These are phyloP conservation scores for Kradibia gibbosae DNA, from an alignment of 1,140 invertebrate species.

Conservation along the genomic window DNA sequence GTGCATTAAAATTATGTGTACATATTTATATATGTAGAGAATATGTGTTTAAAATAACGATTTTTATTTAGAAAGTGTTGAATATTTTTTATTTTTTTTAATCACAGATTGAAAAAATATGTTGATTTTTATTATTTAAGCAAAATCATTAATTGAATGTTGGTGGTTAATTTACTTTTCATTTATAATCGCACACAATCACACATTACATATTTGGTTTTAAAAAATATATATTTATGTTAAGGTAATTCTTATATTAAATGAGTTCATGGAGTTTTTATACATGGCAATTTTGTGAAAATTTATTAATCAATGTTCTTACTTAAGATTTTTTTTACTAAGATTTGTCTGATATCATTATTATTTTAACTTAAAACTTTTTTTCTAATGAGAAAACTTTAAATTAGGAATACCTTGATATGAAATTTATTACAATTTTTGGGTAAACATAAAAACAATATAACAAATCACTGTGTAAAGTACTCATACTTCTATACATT, in stretches of 20 bases:
- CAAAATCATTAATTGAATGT: slow-evolving; percentile 19
- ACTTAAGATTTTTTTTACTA: too few relatives aligned
- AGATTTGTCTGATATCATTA: too few relatives aligned
- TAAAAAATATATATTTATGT: slow-evolving; percentile 16
- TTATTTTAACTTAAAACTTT: too few relatives aligned
- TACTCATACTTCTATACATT: slow-evolving; percentile 24
- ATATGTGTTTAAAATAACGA: slow-evolving; percentile 33
- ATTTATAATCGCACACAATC: slow-evolving; percentile 1
- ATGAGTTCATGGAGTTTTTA: not conserved
- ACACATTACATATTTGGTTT: slow-evolving; percentile 22
- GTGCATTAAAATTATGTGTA: slow-evolving; percentile 39
- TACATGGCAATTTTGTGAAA: too few relatives aligned
- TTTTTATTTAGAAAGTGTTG: slow-evolving; percentile 37
- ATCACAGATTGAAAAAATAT: not conserved
- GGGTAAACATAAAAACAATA: slow-evolving; percentile 17
- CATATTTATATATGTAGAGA: slow-evolving; percentile 38
- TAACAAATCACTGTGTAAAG: slow-evolving; percentile 30
- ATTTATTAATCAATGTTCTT: too few relatives aligned
- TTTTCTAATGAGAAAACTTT: too few relatives aligned
- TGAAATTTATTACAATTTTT: slow-evolving; percentile 9
- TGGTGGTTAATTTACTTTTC: slow-evolving; percentile 2
- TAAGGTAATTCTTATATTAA: slow-evolving; percentile 36
- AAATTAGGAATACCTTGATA: slow-evolving; percentile 26
- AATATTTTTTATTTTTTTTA: slow-evolving; percentile 10
- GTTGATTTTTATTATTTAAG: slow-evolving; percentile 1